Percentiles rank a stretch among this genome's conserved stretches.
These are phyloP conservation scores for Poeciliopsis turrubarensis DNA, from an alignment of 2,113 vertebrate species.

Conservation along the genomic window DNA sequence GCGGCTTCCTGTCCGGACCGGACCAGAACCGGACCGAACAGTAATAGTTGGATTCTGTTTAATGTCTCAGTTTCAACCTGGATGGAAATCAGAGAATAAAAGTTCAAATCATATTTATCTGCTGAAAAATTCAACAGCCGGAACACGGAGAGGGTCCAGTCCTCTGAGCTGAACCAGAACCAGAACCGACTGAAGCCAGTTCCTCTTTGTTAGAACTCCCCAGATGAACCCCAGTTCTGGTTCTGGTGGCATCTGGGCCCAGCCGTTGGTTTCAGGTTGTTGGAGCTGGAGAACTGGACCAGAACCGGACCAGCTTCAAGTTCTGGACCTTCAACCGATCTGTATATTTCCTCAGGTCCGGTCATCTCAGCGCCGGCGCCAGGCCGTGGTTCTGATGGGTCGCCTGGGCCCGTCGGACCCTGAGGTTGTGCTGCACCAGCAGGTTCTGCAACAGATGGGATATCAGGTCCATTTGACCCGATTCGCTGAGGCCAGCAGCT, in stretches of 20 bases:
- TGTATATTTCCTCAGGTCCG: constrained; percentile 59
- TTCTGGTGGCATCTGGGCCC: no score
- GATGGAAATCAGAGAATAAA: no score
- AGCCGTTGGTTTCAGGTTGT: background rate
- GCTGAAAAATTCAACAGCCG: no score
- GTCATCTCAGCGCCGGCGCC: constrained; percentile 11
- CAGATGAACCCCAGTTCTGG: no score
- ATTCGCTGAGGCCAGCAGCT: constrained; percentile 68
- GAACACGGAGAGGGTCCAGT: no score
- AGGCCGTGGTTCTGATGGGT: constrained; percentile 79
- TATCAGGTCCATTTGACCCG: constrained; percentile 80
- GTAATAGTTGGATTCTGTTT: no score
- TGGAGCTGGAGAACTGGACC: background rate
- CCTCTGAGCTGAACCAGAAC: background rate
- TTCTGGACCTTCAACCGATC: background rate
- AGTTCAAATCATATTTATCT: no score
- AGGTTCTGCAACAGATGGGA: constrained; percentile 79
- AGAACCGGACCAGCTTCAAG: background rate
- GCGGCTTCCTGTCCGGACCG: no score
- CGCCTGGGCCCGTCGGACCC: constrained; percentile 64
- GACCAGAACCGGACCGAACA: no score
- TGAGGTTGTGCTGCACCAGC: constrained; percentile 81
- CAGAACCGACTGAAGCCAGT: background rate
- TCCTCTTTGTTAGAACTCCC: no score
- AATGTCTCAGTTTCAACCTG: no score